A percentile compares a stretch with the other conserved stretches of the same genome.
phyloP scores from a whole-genome alignment of 2,888 invertebrate species.

The Beris morrisii region DNA sequence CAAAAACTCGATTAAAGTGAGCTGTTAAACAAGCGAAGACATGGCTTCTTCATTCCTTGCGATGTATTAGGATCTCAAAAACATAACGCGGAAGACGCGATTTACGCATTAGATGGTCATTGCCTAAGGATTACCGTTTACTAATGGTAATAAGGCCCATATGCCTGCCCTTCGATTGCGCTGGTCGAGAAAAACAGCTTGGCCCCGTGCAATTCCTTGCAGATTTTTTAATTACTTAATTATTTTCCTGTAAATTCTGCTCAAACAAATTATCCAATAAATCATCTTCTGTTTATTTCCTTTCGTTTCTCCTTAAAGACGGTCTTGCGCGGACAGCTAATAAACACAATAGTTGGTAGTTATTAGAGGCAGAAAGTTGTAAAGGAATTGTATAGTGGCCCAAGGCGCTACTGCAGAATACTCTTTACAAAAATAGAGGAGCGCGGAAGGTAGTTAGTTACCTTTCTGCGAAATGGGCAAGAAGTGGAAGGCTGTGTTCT shows the following conservation, averaged over 20 bases:
- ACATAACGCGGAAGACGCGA: slow-evolving; percentile 21
- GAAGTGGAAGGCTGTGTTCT: no score
- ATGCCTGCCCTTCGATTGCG: no score
- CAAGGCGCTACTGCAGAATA: slow-evolving; percentile 5
- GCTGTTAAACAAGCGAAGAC: slow-evolving; percentile 9
- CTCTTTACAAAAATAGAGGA: not conserved
- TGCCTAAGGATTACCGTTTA: not conserved
- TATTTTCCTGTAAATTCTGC: slow-evolving; percentile 34
- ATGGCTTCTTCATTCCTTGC: not conserved
- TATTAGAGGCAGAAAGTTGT: slow-evolving; percentile 21
- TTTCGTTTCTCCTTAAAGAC: slow-evolving; percentile 14
- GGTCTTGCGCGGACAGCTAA: slow-evolving; percentile 2
- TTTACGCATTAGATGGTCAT: slow-evolving; percentile 28
- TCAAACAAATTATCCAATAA: slow-evolving; percentile 30
- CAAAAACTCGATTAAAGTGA: slow-evolving; percentile 23
- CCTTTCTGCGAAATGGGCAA: no score
- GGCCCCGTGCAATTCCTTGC: not conserved
- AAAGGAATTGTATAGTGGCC: slow-evolving; percentile 15
- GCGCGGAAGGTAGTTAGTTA: no score
- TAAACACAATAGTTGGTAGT: slow-evolving; percentile 23
- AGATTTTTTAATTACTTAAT: slow-evolving; percentile 37
- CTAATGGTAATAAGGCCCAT: not conserved
- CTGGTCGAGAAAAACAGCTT: no score
- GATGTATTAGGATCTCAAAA: not conserved
- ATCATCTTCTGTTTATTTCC: slow-evolving; percentile 34